A percentile compares a stretch with the other conserved stretches of the same genome.
These are phyloP conservation scores for Gadus chalcogrammus DNA, from an alignment of 2,113 vertebrate species.

Conservation along the genomic window DNA sequence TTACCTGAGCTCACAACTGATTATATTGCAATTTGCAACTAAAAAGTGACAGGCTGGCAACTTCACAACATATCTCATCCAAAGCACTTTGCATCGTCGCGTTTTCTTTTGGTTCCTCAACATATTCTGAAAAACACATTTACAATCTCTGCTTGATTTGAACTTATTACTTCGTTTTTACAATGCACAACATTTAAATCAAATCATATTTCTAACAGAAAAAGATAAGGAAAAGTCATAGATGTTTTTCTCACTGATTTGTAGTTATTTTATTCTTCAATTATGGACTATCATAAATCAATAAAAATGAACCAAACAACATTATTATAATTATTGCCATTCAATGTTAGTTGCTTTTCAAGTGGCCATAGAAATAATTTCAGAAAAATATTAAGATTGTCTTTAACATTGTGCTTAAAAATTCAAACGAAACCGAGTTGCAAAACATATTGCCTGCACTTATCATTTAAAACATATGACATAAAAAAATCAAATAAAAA, in stretches of 20 bases:
- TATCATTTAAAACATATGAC: conserved; percentile 10
- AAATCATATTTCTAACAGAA: too few relatives aligned
- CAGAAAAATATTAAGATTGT: conserved; percentile 1
- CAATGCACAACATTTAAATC: too few relatives aligned
- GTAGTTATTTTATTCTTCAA: background rate
- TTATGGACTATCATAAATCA: background rate
- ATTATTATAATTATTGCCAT: background rate
- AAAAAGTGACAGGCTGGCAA: conserved; percentile 15
- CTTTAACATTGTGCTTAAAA: conserved; percentile 9
- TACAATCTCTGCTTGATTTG: too few relatives aligned
- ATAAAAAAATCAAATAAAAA: conserved; percentile 15
- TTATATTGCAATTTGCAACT: conserved; percentile 46
- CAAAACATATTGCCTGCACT: conserved; percentile 14
- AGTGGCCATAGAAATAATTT: background rate
- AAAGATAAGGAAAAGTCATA: too few relatives aligned
- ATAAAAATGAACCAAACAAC: background rate
- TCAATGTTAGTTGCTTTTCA: background rate
- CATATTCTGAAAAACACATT: too few relatives aligned
- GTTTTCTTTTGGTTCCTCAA: too few relatives aligned
- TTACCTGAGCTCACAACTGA: conserved; percentile 68
- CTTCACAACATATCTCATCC: conserved; percentile 21
- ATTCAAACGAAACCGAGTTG: conserved; percentile 13
- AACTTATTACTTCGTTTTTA: too few relatives aligned
- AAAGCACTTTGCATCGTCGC: conserved; percentile 17
- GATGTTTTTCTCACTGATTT: background rate